phyloP scores from a whole-genome alignment of 30 jellyfish, hydroid and myxozoan species.

The Aurelia sp. region DNA sequence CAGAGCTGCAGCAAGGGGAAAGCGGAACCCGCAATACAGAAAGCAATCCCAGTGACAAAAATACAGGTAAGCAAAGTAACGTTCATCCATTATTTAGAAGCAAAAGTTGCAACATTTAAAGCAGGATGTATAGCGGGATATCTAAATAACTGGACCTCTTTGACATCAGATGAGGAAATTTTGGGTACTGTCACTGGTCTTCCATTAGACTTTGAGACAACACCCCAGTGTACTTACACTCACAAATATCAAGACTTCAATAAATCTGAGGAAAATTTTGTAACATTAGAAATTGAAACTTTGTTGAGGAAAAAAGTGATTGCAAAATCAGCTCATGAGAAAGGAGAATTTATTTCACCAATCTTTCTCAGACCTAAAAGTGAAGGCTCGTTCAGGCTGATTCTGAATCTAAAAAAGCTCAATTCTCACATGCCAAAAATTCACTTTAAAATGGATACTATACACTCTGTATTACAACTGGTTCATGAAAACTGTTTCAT shows the following conservation, averaged over 20 bases:
- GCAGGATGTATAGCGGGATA: constrained; percentile 35
- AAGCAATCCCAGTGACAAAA: neutral
- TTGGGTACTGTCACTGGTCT: constrained; percentile 28
- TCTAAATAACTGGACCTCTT: constrained; percentile 8
- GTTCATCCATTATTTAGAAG: neutral
- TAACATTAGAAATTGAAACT: neutral
- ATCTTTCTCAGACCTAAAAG: constrained; percentile 25
- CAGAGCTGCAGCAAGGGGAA: neutral
- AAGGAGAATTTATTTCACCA: constrained; percentile 40
- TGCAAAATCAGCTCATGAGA: constrained; percentile 17
- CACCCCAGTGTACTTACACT: neutral
- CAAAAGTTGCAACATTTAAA: constrained; percentile 29
- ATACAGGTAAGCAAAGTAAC: neutral
- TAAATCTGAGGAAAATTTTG: too few relatives aligned
- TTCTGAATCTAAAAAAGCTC: neutral
- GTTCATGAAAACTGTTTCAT: constrained; percentile 2
- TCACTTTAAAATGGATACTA: constrained; percentile 56
- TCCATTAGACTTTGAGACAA: constrained; percentile 7
- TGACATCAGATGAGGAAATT: constrained; percentile 17
- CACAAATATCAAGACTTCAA: neutral
- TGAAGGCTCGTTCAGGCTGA: constrained; percentile 39
- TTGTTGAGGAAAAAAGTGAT: constrained; percentile 14
- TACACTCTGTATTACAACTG: neutral
- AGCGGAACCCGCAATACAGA: neutral
- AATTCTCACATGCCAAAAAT: neutral